These are phyloP conservation scores for Chaetura pelagica DNA, from an alignment of 2,113 vertebrate genomes.

Conservation along the genomic window DNA sequence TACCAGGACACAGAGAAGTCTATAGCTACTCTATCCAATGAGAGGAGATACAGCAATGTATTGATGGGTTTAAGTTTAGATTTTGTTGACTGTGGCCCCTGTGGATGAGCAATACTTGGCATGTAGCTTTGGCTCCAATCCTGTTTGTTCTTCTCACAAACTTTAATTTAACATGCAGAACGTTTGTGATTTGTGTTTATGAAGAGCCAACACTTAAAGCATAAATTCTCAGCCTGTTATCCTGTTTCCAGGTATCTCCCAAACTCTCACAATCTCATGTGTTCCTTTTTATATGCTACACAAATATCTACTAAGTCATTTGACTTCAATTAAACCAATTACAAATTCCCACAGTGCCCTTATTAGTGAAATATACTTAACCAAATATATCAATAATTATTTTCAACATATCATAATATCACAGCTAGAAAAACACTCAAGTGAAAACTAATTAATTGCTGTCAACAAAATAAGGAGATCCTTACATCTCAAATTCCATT, in stretches of 20 bases:
- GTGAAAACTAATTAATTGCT: constrained; percentile 66
- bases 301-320: constrained; percentile 38
- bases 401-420: constrained; percentile 55
- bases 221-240: background rate
- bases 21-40: background rate
- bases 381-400: constrained; percentile 65
- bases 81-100: background rate
- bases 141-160: background rate
- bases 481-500: constrained; percentile 28
- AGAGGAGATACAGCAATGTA: background rate
- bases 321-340: constrained; percentile 66
- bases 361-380: constrained; percentile 63
- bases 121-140: background rate
- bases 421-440: constrained; percentile 55
- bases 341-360: constrained; percentile 35
- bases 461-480: constrained; percentile 46
- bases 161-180: background rate
- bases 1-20: background rate
- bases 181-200: background rate
- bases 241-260: background rate
- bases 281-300: constrained; percentile 36
- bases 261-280: background rate
- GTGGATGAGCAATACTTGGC: background rate
- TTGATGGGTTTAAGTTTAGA: background rate
- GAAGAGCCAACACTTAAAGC: background rate